A percentile compares a stretch with the other conserved stretches of the same genome.
phyloP scores from a whole-genome alignment of 2,113 vertebrate species.

The Pangasianodon gigas region DNA sequence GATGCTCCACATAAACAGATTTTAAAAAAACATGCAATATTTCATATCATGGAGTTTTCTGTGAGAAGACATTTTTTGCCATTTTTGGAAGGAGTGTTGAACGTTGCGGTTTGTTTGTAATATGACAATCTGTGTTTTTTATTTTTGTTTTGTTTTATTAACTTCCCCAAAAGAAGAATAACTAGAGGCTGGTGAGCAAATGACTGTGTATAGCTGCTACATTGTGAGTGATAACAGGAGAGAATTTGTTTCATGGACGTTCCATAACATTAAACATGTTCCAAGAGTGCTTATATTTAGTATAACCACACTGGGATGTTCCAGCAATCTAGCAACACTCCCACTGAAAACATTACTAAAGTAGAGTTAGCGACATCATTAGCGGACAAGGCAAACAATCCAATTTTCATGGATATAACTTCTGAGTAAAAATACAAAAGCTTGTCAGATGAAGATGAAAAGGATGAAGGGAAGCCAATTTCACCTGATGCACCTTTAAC shows the following conservation, averaged over 20 bases:
- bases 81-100: background rate
- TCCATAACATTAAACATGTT: no score
- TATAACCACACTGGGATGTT: no score
- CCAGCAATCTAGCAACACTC: background rate
- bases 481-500: background rate
- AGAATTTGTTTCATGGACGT: no score
- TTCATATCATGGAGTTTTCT: background rate
- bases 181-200: background rate
- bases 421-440: background rate
- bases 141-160: background rate
- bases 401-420: no score
- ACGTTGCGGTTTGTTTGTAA: background rate
- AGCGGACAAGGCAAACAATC: no score
- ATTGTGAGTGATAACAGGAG: no score
- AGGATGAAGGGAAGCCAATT: background rate
- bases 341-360: background rate
- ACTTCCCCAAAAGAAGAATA: background rate
- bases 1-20: background rate
- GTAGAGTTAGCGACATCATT: no score
- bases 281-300: no score
- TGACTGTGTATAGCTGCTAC: background rate
- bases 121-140: background rate
- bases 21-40: background rate
- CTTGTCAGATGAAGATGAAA: background rate
- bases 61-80: background rate